A percentile compares a stretch with the other conserved stretches of the same genome.
Conservation (phyloP, 1,140 invertebrate species). For the Drosophila lowei region DNA sequence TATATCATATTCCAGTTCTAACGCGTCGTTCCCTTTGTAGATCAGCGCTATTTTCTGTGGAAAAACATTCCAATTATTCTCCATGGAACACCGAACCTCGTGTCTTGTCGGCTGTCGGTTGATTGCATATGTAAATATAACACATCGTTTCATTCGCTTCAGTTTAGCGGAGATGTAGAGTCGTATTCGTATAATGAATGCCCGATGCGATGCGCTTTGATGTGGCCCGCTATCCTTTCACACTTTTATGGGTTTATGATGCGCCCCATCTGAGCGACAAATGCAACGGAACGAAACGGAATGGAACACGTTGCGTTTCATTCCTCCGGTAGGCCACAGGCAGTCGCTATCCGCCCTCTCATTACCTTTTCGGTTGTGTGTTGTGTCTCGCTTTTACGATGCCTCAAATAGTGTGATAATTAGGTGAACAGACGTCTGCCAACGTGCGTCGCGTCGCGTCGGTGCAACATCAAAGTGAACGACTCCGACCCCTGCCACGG, state of each 20-base stretch:
- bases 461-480: slow-evolving; percentile 59
- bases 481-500: background rate
- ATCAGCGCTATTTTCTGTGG: no score
- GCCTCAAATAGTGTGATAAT: slow-evolving; percentile 74
- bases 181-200: slow-evolving; percentile 1
- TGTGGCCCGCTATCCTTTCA: slow-evolving; percentile 62
- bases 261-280: slow-evolving; percentile 59
- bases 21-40: no score
- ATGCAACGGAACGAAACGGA: slow-evolving; percentile 30
- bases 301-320: slow-evolving; percentile 27
- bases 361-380: slow-evolving; percentile 14
- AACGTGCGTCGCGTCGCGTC: slow-evolving; percentile 20
- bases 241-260: slow-evolving; percentile 73
- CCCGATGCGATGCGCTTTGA: slow-evolving; percentile 37
- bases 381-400: slow-evolving; percentile 47
- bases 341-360: background rate
- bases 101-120: no score
- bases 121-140: slow-evolving; percentile 24
- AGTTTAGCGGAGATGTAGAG: slow-evolving; percentile 2
- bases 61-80: no score
- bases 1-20: no score
- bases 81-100: no score
- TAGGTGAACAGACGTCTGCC: slow-evolving; percentile 66
- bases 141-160: slow-evolving; percentile 10
- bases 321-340: slow-evolving; percentile 13